A percentile compares a stretch with the other conserved stretches of the same genome.
phyloP scores from a whole-genome alignment of 2,797 vertebrate genomes.

The Labeo calbasu region DNA sequence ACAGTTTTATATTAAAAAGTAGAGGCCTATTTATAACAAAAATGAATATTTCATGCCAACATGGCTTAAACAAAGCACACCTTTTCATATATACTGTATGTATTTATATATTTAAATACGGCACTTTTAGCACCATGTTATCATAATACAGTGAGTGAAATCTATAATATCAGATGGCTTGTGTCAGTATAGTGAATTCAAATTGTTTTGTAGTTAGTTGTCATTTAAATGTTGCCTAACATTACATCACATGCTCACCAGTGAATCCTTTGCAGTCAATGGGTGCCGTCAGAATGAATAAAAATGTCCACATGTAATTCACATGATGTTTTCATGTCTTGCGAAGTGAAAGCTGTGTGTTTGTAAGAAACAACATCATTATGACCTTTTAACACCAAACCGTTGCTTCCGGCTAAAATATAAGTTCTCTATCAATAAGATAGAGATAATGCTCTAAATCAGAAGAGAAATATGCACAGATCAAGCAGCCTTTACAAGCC shows the following conservation, averaged over 20 bases:
- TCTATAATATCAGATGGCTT: background rate
- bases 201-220: background rate
- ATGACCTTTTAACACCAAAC: background rate
- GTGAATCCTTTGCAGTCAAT: background rate
- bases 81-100: background rate
- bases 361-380: background rate
- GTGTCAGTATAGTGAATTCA: background rate
- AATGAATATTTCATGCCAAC: background rate
- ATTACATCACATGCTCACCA: background rate
- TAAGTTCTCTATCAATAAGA: background rate
- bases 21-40: background rate
- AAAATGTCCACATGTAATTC: background rate
- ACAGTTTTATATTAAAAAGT: background rate
- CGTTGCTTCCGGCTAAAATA: background rate
- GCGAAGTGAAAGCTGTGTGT: background rate
- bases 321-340: background rate
- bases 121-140: background rate
- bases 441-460: background rate
- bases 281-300: background rate
- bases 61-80: slow-evolving; percentile 11
- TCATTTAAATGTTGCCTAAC: background rate
- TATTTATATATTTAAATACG: background rate
- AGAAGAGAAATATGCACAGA: background rate
- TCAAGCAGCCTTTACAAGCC: background rate
- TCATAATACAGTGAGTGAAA: background rate